These are phyloP conservation scores for Bos taurus DNA, from an alignment of 2,113 vertebrate species.

Conservation along the genomic window DNA sequence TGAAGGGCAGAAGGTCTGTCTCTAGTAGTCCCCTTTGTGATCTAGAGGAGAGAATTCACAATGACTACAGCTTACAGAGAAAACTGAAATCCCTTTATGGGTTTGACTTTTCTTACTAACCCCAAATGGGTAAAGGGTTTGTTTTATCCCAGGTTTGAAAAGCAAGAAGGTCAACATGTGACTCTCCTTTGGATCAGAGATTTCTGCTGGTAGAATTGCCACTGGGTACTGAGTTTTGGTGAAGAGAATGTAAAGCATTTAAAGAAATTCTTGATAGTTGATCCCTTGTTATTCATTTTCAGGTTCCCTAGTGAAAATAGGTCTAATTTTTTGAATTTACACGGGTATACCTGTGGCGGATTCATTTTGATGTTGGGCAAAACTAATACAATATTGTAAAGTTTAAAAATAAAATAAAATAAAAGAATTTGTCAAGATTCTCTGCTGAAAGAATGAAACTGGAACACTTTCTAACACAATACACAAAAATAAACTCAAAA, in stretches of 20 bases:
- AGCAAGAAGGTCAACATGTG: background rate
- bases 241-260: background rate
- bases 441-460: background rate
- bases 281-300: background rate
- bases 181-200: background rate
- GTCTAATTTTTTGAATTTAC: background rate
- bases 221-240: background rate
- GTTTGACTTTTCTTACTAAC: background rate
- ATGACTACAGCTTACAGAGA: background rate
- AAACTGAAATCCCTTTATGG: background rate
- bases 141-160: background rate
- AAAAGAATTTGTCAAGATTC: background rate
- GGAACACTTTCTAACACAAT: too few species aligned
- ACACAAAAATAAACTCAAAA: too few species aligned
- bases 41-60: background rate
- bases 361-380: too few species aligned
- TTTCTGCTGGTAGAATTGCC: background rate
- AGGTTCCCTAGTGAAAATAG: background rate
- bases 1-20: conserved; percentile 9
- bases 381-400: too few species aligned
- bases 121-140: background rate
- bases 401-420: too few species aligned
- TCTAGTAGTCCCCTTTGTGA: background rate
- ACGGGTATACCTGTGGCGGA: too few species aligned
- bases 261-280: background rate